Conservation (phyloP, 2,888 invertebrate species). For the Nomada fucata region DNA sequence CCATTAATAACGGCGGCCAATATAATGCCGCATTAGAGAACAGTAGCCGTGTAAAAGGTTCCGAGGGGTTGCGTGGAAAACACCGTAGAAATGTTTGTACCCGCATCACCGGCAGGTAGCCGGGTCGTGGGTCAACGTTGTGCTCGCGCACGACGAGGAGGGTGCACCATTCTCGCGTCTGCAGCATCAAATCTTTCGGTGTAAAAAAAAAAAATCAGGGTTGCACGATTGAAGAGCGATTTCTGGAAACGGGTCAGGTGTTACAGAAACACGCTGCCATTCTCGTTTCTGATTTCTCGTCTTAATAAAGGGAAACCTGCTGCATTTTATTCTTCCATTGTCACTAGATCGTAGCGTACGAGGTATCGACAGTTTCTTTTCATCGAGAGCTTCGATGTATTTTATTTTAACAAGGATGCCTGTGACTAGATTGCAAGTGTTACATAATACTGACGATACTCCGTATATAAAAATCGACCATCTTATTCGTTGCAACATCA, state of each 20-base stretch:
- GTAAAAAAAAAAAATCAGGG: constrained; percentile 30
- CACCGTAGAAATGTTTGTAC: constrained; percentile 71
- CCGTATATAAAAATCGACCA: too few species aligned
- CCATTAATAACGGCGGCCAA: constrained; percentile 79
- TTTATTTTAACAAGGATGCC: constrained; percentile 20
- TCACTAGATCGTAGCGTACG: not conserved
- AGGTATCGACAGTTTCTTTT: not conserved
- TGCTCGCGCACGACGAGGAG: constrained; percentile 47
- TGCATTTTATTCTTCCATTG: constrained; percentile 6
- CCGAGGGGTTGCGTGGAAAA: constrained; percentile 65
- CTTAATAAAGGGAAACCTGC: not conserved
- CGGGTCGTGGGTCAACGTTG: constrained; percentile 70
- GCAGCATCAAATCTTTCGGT: constrained; percentile 26
- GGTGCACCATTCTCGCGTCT: constrained; percentile 10
- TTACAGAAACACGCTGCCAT: constrained; percentile 1
- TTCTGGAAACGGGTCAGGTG: constrained; percentile 44
- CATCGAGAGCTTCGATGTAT: not conserved
- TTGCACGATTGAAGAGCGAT: constrained; percentile 23
- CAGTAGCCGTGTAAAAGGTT: constrained; percentile 66
- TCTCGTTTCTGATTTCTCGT: not conserved
- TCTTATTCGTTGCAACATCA: too few species aligned
- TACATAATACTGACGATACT: constrained; percentile 14
- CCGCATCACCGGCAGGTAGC: constrained; percentile 74
- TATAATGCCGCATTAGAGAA: constrained; percentile 80
- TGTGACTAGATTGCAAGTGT: constrained; percentile 9